These are phyloP conservation scores for Notocelia uddmanniana DNA, from an alignment of 2,888 invertebrate species.

Conservation along the genomic window DNA sequence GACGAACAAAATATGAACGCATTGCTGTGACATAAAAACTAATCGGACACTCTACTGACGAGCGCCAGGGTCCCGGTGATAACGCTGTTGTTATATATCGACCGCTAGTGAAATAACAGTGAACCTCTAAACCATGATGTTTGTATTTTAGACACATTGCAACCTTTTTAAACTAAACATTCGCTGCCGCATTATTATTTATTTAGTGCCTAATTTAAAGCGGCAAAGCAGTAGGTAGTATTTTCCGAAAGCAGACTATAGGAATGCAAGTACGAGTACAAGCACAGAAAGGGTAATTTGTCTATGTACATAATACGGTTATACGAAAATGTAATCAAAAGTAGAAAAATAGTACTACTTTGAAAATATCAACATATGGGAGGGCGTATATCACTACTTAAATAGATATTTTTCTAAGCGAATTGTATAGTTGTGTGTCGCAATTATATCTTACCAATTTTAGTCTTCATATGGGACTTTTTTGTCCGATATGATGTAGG, in stretches of 20 bases:
- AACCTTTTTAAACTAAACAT: not conserved
- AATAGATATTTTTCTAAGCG: slow-evolving; percentile 33
- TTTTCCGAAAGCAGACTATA: not conserved
- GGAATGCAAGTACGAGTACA: not conserved
- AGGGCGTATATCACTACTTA: slow-evolving; percentile 20
- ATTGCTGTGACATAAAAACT: slow-evolving; percentile 7
- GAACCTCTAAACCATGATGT: not conserved
- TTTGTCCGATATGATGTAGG: slow-evolving; percentile 3
- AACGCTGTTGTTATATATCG: not conserved
- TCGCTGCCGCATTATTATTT: not conserved
- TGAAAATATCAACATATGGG: not conserved
- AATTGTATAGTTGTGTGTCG: slow-evolving; percentile 25
- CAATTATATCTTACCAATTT: slow-evolving; percentile 6
- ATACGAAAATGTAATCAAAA: not conserved
- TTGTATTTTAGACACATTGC: not conserved
- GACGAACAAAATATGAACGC: slow-evolving; percentile 54
- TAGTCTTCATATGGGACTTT: slow-evolving; percentile 4
- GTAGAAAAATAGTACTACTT: not conserved
- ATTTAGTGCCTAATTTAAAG: not conserved
- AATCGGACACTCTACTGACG: not conserved
- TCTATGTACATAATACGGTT: not conserved
- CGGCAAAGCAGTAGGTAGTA: not conserved
- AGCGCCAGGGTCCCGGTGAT: not conserved
- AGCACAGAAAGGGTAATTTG: not conserved
- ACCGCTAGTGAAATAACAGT: not conserved